A percentile compares a stretch with the other conserved stretches of the same genome.
phyloP scores from a whole-genome alignment of 92 coral and sea anemone genomes.

The Meandrina meandrites region DNA sequence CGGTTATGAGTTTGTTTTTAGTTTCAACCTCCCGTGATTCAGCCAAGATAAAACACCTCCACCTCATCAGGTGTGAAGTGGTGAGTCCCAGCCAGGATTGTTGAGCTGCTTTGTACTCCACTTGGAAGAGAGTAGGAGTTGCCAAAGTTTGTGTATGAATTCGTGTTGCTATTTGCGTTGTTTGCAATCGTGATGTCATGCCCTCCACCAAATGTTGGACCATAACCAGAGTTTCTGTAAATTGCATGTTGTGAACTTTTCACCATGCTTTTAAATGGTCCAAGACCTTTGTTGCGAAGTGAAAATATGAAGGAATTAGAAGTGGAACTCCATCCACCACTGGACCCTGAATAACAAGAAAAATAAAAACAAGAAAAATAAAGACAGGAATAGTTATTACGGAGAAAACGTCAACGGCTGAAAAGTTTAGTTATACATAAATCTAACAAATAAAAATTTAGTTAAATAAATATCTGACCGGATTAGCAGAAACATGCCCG shows the following conservation, averaged over 20 bases:
- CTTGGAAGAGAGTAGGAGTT: not conserved
- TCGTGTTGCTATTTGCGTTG: not conserved
- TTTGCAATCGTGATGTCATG: not conserved
- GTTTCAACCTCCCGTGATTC: not conserved
- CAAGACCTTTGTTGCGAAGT: not conserved
- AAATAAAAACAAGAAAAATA: not conserved
- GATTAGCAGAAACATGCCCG: too few relatives aligned
- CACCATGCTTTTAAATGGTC: constrained; percentile 8
- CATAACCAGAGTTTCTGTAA: not conserved
- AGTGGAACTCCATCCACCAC: too few relatives aligned
- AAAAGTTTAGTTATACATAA: too few relatives aligned
- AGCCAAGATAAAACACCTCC: constrained; percentile 16
- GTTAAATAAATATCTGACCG: too few relatives aligned
- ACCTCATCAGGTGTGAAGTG: not conserved
- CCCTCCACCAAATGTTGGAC: not conserved
- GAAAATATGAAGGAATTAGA: not conserved
- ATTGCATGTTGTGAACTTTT: not conserved
- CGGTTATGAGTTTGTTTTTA: too few relatives aligned
- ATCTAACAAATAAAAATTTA: too few relatives aligned
- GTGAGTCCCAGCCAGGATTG: not conserved
- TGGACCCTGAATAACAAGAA: not conserved
- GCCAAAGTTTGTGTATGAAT: not conserved
- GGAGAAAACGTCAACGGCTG: too few relatives aligned
- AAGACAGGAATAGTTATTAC: not conserved
- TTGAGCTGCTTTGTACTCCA: not conserved